phyloP scores from a whole-genome alignment of 2,888 invertebrate species.

The Nephrotoma flavescens region DNA sequence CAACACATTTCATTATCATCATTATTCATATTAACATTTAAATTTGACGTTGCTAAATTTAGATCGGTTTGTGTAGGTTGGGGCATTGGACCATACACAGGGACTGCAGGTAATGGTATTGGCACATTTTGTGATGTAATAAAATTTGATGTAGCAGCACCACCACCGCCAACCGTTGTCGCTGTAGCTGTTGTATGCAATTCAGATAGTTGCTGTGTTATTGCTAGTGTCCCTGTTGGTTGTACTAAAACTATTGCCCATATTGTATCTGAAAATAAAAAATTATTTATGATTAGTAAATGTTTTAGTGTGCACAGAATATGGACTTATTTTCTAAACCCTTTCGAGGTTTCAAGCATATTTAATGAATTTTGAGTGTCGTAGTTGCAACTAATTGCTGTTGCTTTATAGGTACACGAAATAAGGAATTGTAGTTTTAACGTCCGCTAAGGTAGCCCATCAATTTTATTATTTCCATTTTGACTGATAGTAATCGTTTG shows the following conservation, averaged over 20 bases:
- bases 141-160: neutral
- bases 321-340: too few relatives aligned
- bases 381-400: too few relatives aligned
- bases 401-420: too few relatives aligned
- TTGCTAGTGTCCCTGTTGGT: constrained; percentile 62
- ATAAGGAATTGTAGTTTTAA: too few relatives aligned
- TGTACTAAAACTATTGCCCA: constrained; percentile 60
- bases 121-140: neutral
- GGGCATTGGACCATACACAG: neutral
- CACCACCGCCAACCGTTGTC: neutral
- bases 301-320: too few relatives aligned
- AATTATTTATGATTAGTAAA: neutral
- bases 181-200: neutral
- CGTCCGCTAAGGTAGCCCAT: too few relatives aligned
- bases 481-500: too few relatives aligned
- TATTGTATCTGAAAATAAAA: neutral
- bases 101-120: neutral
- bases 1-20: constrained; percentile 6
- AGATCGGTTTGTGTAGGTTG: neutral
- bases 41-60: neutral
- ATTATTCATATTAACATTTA: neutral
- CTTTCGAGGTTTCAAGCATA: too few relatives aligned
- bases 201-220: constrained; percentile 54
- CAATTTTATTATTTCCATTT: too few relatives aligned
- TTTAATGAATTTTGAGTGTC: too few relatives aligned